These are phyloP conservation scores for Acrocephalus kingi DNA, from an alignment of 2,113 vertebrate species.

Conservation along the genomic window DNA sequence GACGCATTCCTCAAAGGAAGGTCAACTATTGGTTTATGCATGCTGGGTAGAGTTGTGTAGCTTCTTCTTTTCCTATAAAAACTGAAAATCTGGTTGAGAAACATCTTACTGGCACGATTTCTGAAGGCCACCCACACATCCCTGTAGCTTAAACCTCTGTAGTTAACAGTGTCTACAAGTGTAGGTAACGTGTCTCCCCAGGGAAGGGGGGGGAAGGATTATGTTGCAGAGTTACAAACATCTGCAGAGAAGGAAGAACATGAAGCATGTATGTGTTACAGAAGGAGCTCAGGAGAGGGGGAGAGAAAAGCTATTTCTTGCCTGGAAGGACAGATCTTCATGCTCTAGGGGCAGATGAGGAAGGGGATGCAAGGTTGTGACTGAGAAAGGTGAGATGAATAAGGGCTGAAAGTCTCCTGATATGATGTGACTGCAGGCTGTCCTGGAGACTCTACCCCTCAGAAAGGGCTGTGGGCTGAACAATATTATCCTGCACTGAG, in stretches of 20 bases:
- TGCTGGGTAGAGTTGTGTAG: not conserved
- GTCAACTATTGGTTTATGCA: not conserved
- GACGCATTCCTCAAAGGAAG: not conserved
- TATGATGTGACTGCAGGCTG: not conserved
- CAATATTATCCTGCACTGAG: not conserved
- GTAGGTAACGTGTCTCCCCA: not conserved
- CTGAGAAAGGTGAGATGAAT: not conserved
- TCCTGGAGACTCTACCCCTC: not conserved
- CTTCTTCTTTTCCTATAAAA: not conserved
- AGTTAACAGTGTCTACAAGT: too few relatives aligned
- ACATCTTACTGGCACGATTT: not conserved
- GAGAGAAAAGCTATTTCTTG: not conserved
- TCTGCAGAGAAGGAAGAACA: not conserved
- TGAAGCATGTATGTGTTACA: not conserved
- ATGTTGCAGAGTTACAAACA: not conserved
- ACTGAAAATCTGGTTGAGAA: not conserved
- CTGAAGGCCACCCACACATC: conserved; percentile 15
- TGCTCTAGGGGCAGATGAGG: not conserved
- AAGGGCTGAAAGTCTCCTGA: not conserved
- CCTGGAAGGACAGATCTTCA: not conserved
- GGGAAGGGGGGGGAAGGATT: not conserved
- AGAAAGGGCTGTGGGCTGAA: not conserved
- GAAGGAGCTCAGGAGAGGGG: not conserved
- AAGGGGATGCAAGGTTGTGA: not conserved
- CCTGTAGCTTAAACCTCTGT: not conserved